Base-by-base conservation (phyloP, 64 coral and sea anemone species). In the Orbicella faveolata region DNA sequence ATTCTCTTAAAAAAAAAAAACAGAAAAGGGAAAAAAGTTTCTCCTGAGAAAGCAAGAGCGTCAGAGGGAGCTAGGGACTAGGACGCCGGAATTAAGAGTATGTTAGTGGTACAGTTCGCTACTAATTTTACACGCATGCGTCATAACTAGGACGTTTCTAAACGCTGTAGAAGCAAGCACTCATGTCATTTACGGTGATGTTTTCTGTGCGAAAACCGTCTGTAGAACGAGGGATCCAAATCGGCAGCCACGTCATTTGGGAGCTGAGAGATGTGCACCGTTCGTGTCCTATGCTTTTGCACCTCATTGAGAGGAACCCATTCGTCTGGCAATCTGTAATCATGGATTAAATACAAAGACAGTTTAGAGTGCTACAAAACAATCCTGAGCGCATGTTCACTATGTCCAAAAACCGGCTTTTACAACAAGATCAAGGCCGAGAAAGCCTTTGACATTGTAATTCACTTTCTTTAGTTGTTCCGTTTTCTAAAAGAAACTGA, bases 211-310 rank as follows among this genome's bases (percentile, higher is more conserved):
- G 94, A 93, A 37, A 99, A 78, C 37, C 94, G 87, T 89, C 97
- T 95, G 79, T 99, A 99, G 73, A 99, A 99, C 48, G 97, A 95
- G 74, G 97, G 97, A 79, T 99, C 94, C 39, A 99, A 84, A 73
- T 99, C 91, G 23, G 97, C 93, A 52, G 87, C 88, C 20, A 99
- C 94, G 36, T 99, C 83, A 66, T 99, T 99, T 6, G 97, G 94
- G 36, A 99, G 81, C 69, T 91, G 87, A 18, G 91, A 95, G 52
- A 99, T 99, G 88, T 92, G 89, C 79, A 99, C 77, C 41, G 89
- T 90, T 80, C 88, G 82, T 21, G 75, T 87, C 67, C 83, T 89
- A 51, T 90, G 87, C 39, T 87, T 87, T 23, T 97, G 79, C 14
- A 97, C 68, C 61, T 90, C 95, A 48, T 97, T 90, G 17, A 88